A percentile compares a stretch with the other conserved stretches of the same genome.
Conservation (phyloP, 2,113 vertebrate genomes). For the Ginglymostoma cirratum region DNA sequence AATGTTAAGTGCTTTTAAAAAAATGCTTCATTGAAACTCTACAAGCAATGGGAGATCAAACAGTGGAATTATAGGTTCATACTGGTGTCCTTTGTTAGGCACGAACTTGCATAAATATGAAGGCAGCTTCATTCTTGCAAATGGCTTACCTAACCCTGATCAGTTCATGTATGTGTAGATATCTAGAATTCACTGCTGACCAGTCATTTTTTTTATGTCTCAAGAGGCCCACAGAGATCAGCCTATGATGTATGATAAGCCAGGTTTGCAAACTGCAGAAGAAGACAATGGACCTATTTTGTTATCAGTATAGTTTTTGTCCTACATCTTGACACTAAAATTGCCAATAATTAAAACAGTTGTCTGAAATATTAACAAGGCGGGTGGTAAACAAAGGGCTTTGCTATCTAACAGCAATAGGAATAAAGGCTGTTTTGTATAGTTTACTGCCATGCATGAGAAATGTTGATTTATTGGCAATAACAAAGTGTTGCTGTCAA, state of each 20-base stretch:
- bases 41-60: background rate
- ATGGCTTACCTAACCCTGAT: background rate
- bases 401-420: background rate
- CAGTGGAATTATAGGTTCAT: background rate
- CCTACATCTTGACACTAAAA: background rate
- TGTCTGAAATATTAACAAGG: background rate
- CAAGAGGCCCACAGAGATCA: background rate
- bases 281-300: background rate
- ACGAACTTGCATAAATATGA: background rate
- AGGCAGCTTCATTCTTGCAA: background rate
- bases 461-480: background rate
- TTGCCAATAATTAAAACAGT: background rate
- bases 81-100: background rate
- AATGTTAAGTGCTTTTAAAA: background rate
- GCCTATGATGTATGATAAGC: background rate
- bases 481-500: conserved; percentile 20
- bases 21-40: background rate
- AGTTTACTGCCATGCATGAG: background rate
- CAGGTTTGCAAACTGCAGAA: background rate
- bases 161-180: background rate
- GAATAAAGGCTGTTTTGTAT: background rate
- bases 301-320: background rate
- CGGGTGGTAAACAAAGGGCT: background rate
- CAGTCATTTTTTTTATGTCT: background rate
- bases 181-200: background rate